Evolutionary conservation across 2,888 invertebrate genomes (phyloP).

Genomic region (Heliothis peltigera): DNA sequence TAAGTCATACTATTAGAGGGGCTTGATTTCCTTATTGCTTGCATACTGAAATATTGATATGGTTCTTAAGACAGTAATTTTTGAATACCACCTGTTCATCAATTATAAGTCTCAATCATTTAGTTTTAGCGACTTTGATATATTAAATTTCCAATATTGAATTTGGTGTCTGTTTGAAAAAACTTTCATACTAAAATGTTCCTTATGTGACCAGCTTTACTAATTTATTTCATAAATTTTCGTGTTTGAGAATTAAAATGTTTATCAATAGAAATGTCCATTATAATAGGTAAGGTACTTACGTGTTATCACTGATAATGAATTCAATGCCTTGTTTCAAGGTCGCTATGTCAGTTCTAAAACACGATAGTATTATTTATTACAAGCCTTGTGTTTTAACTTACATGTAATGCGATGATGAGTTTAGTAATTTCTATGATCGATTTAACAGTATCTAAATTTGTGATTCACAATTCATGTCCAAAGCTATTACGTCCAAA

Average conservation of each 20-base stretch:
- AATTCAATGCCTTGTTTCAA: conserved; percentile 1
- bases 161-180: conserved; percentile 5
- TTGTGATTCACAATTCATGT: too few relatives aligned
- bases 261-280: neutral
- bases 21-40: neutral
- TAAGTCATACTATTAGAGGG: conserved; percentile 68
- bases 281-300: neutral
- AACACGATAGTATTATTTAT: neutral
- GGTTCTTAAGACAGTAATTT: conserved; percentile 5
- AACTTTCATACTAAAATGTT: neutral
- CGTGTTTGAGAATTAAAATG: too few relatives aligned
- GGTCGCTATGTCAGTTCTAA: conserved; percentile 1
- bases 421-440: too few relatives aligned
- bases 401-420: neutral
- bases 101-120: neutral
- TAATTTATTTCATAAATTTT: too few relatives aligned
- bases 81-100: neutral
- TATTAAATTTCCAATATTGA: conserved; percentile 13
- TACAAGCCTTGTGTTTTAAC: neutral
- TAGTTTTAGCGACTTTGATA: conserved; percentile 21
- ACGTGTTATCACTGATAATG: conserved; percentile 1
- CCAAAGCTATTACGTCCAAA: too few relatives aligned
- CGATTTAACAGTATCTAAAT: too few relatives aligned
- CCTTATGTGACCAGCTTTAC: too few relatives aligned
- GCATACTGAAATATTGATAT: neutral